Evolutionary conservation across 2,888 invertebrate species (phyloP), one percentile per base, ranked within the genome.

Genomic region (Aphodius granarius): DNA sequence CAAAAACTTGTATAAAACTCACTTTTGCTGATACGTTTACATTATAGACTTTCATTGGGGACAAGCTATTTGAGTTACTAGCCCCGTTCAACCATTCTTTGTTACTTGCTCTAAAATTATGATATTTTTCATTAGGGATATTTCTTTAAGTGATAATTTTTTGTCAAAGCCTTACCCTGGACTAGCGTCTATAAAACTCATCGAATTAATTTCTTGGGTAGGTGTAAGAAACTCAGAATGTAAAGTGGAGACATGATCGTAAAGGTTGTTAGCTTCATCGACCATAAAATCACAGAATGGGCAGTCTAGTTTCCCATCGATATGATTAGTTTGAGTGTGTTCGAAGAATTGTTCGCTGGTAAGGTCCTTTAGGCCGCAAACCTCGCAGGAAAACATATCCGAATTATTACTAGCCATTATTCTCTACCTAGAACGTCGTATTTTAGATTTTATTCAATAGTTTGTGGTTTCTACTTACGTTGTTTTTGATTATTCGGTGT

Each of bases 161-260:
- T n/a, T n/a, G n/a, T n/a, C n/a, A 63, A 20, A 18, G n/a, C 16
- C 65, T 68, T 80, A 85, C 86, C 84, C 83, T 62, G 87, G 87
- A 80, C 86, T 90, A 79, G 87, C 86, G 81, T 94, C 94, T 78
- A 94, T 94, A 81, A 94, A 94, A 22, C 92, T 92, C 90, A 94
- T 91, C 2, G 19, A 6, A 80, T 92, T 88, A 74, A 84, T 82
- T 84, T 94, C 94, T 78, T 92, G 90, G 84, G 94, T 94, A 0
- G 95, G 95, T 66, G 94, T 95, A 72, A 95, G 87, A 84, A 94
- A 94, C 84, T 95, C 94, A 79, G 95, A 89, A 87, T 96, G 96
- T n/a, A 93, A 94, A 80, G 92, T 92, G 85, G 95, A 95, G 0
- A 95, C 95, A 84, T 95, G 96, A 1, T 93, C 88, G 78, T 94